Conservation (phyloP, 1,140 invertebrate genomes). For the Drosophila malerkotliana region DNA sequence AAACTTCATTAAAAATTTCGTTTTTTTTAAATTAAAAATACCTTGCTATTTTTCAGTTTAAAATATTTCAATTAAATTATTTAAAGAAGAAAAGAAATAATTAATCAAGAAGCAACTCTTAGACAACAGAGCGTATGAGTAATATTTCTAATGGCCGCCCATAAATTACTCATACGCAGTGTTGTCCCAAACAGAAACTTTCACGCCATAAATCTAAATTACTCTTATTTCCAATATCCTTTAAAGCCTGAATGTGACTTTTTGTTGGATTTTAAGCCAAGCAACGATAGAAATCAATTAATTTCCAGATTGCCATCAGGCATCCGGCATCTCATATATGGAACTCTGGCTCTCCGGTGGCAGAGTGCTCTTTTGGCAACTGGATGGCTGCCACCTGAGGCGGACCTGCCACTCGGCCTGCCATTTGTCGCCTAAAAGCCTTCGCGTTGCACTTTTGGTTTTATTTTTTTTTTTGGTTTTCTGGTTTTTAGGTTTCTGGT, state of each 20-base stretch:
- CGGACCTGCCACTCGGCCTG: conserved; percentile 22
- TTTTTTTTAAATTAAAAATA: too few species aligned
- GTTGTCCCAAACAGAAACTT: not conserved
- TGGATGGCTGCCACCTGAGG: conserved; percentile 4
- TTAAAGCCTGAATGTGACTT: not conserved
- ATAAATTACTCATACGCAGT: conserved; percentile 9
- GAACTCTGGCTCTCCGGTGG: not conserved
- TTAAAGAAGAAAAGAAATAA: too few species aligned
- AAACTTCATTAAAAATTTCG: too few species aligned
- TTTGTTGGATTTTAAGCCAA: not conserved
- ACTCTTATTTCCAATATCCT: too few species aligned
- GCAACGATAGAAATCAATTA: not conserved
- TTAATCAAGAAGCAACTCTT: too few species aligned
- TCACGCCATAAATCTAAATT: not conserved
- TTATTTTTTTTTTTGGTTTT: conserved; percentile 2
- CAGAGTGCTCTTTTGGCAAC: not conserved
- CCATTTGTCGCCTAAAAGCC: conserved; percentile 51
- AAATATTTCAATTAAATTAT: too few species aligned
- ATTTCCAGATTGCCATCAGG: not conserved
- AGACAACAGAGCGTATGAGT: too few species aligned
- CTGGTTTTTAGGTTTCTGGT: not conserved
- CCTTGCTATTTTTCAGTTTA: too few species aligned
- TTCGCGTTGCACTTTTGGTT: conserved; percentile 38
- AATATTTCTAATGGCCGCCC: too few species aligned
- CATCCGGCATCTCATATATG: not conserved